These are phyloP conservation scores for Varanus salvator DNA, from an alignment of 2,113 vertebrate species.

Conservation along the genomic window DNA sequence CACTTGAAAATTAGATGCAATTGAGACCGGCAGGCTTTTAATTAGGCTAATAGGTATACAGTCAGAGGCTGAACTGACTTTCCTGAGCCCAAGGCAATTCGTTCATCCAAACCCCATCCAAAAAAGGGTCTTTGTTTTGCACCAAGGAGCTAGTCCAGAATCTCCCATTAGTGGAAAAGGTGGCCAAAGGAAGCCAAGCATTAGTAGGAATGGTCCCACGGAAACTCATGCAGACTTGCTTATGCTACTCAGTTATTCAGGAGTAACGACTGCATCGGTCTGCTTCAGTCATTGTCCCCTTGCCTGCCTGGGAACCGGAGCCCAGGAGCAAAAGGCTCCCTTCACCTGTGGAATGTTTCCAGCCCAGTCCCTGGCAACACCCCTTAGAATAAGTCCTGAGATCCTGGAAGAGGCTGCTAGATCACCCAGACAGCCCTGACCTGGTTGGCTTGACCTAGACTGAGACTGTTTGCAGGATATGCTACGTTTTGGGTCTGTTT, in stretches of 20 bases:
- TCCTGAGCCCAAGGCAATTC: background rate
- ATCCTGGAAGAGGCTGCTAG: background rate
- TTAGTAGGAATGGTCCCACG: background rate
- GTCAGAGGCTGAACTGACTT: background rate
- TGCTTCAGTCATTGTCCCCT: background rate
- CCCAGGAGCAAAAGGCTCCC: background rate
- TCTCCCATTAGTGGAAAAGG: background rate
- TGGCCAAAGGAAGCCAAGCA: background rate
- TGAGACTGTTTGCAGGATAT: background rate
- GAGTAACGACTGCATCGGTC: background rate
- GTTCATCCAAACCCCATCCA: background rate
- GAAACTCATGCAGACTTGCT: background rate
- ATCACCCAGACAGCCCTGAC: background rate
- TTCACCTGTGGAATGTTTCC: background rate
- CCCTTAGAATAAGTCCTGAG: background rate
- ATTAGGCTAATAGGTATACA: conserved; percentile 43
- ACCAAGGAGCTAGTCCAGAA: background rate
- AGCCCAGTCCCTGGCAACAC: too few species aligned
- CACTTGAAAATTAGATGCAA: background rate
- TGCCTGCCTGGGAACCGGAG: background rate
- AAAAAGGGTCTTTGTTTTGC: background rate
- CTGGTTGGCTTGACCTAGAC: background rate
- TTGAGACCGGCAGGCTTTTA: conserved; percentile 36
- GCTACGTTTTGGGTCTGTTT: too few species aligned
- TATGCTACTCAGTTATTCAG: background rate